Evolutionary conservation across 2,113 vertebrate genomes (phyloP).

Genomic region (Otus sunia): DNA sequence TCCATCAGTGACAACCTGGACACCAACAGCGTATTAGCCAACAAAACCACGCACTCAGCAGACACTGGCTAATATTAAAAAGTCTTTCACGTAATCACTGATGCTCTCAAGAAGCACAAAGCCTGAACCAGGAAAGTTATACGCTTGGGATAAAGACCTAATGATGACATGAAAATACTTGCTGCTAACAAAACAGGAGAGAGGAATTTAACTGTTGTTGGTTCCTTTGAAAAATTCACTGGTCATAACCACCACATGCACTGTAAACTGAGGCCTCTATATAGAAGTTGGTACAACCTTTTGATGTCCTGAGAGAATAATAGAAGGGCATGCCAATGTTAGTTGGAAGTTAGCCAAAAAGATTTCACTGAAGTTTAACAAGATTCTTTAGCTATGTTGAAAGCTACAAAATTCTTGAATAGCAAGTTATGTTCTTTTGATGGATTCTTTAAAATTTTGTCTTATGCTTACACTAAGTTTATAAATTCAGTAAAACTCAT

Average conservation of each 20-base stretch:
- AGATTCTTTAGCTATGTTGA: not conserved
- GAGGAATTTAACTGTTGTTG: not conserved
- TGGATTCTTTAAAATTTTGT: not conserved
- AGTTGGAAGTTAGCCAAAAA: not conserved
- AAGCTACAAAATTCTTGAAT: not conserved
- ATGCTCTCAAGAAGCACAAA: not conserved
- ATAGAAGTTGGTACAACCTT: not conserved
- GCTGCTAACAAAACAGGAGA: not conserved
- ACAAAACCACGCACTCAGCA: not conserved
- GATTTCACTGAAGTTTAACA: not conserved
- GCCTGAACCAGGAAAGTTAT: not conserved
- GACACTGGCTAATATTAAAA: not conserved
- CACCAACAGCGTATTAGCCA: not conserved
- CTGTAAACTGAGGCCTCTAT: not conserved
- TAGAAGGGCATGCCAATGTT: rapidly evolving
- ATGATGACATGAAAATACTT: not conserved
- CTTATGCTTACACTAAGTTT: not conserved
- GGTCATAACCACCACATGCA: not conserved
- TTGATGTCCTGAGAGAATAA: not conserved
- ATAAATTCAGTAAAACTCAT: not conserved
- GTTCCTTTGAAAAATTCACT: not conserved
- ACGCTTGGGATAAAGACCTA: not conserved
- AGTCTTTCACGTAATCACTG: not conserved
- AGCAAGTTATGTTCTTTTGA: not conserved
- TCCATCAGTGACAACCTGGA: not conserved